A percentile compares a stretch with the other conserved stretches of the same genome.
Evolutionary conservation across 2,797 vertebrate genomes (phyloP).

Genomic region (Salmo trutta): DNA sequence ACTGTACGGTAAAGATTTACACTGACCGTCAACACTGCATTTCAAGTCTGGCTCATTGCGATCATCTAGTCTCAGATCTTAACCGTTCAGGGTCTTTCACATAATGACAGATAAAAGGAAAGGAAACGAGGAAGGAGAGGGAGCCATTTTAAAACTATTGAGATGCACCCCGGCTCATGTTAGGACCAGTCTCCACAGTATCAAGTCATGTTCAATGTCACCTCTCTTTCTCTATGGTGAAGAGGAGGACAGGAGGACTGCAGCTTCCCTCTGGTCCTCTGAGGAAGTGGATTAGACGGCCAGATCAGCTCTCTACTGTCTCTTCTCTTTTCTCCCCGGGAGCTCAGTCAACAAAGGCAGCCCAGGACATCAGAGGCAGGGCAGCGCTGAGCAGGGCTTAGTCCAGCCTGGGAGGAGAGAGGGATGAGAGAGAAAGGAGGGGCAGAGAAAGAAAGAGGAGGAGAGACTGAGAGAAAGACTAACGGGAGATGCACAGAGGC

Average conservation of each 20-base stretch:
- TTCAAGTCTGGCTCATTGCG: not conserved
- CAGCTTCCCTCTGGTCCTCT: conserved; percentile 24
- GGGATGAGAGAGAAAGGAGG: not conserved
- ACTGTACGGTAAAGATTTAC: not conserved
- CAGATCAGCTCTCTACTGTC: not conserved
- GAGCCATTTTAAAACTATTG: not conserved
- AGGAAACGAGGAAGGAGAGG: not conserved
- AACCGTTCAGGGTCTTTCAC: too few relatives aligned
- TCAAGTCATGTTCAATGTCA: not conserved
- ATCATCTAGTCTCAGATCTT: not conserved
- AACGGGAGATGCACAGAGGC: not conserved
- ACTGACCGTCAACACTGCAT: not conserved
- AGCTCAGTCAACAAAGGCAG: not conserved
- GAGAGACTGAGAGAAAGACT: not conserved
- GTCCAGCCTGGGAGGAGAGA: not conserved
- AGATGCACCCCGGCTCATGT: not conserved
- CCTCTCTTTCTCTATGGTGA: not conserved
- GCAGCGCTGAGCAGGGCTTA: not conserved
- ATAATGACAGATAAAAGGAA: not conserved
- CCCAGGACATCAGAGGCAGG: not conserved
- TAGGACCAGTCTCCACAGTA: not conserved
- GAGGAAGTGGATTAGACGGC: conserved; percentile 7
- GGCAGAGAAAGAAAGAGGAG: not conserved
- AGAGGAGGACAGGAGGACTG: not conserved
- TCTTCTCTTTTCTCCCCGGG: not conserved